Conservation (phyloP, 2,888 invertebrate species). For the Salticus scenicus region DNA sequence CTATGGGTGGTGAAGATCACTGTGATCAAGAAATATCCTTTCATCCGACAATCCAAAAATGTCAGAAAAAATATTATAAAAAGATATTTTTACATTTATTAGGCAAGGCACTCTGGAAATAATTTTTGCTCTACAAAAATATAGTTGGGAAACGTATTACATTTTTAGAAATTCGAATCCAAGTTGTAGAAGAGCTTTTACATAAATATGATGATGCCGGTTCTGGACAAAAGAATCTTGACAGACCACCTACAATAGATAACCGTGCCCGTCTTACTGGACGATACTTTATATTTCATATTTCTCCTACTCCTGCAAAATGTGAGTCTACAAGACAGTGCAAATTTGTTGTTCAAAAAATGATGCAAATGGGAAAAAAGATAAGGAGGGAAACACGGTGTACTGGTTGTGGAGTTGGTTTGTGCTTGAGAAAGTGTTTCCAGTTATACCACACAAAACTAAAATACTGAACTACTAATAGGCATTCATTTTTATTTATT, state of each 20-base stretch:
- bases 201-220: constrained; percentile 17
- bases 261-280: constrained; percentile 1
- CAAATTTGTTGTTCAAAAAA: too few species aligned
- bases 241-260: constrained; percentile 21
- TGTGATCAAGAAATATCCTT: constrained; percentile 4
- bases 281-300: constrained; percentile 1
- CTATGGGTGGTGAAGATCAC: constrained; percentile 31
- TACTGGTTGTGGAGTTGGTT: not conserved
- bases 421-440: constrained; percentile 8
- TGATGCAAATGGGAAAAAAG: too few species aligned
- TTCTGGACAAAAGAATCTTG: constrained; percentile 23
- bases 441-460: constrained; percentile 4
- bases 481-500: not conserved
- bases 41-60: constrained; percentile 12
- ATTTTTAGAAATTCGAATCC: constrained; percentile 35
- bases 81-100: constrained; percentile 30
- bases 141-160: constrained; percentile 21
- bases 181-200: constrained; percentile 40
- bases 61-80: constrained; percentile 28
- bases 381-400: not conserved
- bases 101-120: constrained; percentile 22
- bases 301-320: not conserved
- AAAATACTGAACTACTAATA: not conserved
- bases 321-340: not conserved
- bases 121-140: constrained; percentile 24